Conservation (phyloP, 2,797 vertebrate genomes). For the Triplophysa bombifrons region DNA sequence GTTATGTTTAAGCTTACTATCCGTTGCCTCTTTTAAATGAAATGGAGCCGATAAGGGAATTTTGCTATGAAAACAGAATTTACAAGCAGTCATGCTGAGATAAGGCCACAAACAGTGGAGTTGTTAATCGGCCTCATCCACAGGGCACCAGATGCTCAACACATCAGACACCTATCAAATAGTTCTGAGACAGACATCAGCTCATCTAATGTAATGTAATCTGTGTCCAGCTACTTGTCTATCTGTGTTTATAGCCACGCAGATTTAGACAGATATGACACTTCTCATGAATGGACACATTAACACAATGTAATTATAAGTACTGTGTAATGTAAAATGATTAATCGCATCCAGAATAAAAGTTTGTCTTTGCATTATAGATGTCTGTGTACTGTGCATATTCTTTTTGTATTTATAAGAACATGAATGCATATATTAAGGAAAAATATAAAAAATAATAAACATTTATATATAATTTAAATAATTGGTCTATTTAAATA, state of each 20-base stretch:
- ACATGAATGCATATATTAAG: too few relatives aligned
- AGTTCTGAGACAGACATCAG: slow-evolving; percentile 66
- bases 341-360: too few relatives aligned
- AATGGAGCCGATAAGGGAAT: slow-evolving; percentile 71
- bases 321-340: too few relatives aligned
- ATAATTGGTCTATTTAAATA: too few relatives aligned
- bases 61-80: slow-evolving; percentile 77
- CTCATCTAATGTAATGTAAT: slow-evolving; percentile 65
- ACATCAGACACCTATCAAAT: slow-evolving; percentile 59
- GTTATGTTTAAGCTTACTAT: slow-evolving; percentile 78
- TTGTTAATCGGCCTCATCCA: slow-evolving; percentile 78
- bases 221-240: slow-evolving; percentile 49
- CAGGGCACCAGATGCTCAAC: slow-evolving; percentile 76
- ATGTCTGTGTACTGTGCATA: too few relatives aligned
- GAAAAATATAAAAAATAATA: too few relatives aligned
- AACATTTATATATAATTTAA: too few relatives aligned
- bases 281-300: not conserved
- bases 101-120: slow-evolving; percentile 72
- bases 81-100: slow-evolving; percentile 79
- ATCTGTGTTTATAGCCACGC: slow-evolving; percentile 50
- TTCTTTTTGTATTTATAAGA: too few relatives aligned
- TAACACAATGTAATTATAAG: not conserved
- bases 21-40: slow-evolving; percentile 78
- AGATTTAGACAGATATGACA: not conserved
- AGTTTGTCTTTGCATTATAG: too few relatives aligned